Evolutionary conservation across 2,113 vertebrate genomes (phyloP).

Genomic region (Cyrtonyx montezumae): DNA sequence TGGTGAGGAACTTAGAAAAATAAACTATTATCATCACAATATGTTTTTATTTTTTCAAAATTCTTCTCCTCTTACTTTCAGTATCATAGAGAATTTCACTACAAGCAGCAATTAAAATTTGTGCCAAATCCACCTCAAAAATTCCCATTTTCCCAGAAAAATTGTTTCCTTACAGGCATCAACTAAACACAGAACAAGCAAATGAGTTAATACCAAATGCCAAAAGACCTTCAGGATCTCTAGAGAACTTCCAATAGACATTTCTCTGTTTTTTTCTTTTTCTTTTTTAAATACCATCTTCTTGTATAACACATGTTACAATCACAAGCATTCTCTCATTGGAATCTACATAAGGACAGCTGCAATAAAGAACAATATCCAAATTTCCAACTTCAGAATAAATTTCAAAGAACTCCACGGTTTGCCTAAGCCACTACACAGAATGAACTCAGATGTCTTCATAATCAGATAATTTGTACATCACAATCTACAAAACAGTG

Average conservation of each 20-base stretch:
- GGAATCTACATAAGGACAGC: background rate
- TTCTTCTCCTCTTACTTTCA: background rate
- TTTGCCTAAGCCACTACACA: background rate
- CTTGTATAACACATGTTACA: background rate
- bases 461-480: background rate
- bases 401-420: background rate
- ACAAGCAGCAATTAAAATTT: background rate
- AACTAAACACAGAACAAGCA: background rate
- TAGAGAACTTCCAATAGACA: background rate
- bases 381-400: background rate
- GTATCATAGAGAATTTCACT: background rate
- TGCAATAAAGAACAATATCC: background rate
- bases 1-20: background rate
- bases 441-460: background rate
- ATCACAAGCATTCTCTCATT: background rate
- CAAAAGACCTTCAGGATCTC: background rate
- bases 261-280: background rate
- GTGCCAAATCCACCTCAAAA: background rate
- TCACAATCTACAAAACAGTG: background rate
- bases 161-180: background rate
- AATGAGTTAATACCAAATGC: background rate
- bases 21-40: background rate
- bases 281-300: background rate
- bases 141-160: background rate
- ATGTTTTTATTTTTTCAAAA: background rate